Base-by-base conservation (phyloP, 2,888 invertebrate genomes). In the Dioctria linearis region DNA sequence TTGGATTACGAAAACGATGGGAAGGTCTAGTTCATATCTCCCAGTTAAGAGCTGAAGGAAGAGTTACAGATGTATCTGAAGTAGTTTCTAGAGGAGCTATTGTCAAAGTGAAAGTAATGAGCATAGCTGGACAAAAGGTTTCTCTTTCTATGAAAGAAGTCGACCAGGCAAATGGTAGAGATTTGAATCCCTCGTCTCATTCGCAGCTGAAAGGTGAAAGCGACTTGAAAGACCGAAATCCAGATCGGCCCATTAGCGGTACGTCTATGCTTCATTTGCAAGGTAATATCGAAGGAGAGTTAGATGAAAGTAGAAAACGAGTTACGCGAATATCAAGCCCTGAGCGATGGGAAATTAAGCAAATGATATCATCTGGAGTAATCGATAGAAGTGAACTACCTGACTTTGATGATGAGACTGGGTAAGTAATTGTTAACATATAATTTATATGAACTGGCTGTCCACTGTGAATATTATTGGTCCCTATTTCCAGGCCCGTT, bases 1-100 rank as follows among this genome's bases (percentile, higher is more conserved):
- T 98, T 86, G 98, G 98, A 0, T 90, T 99, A 69, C 92, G 93
- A 71, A 94, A 95, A 84, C 92, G 95, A 63, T 96, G 96, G 93
- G 99, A 99, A 88, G 99, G 99, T 0, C 90, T 99, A 0, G 98
- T 98, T 2, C 99, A 99, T 87, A 98, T 99, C 85, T 99, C 99
- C 0, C 96, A 98, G 88, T 89, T 98, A 54, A 90, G 98, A 65
- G 92, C 96, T 0, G 98, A 98, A 89, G 98, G 98, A 0, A 92
- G 98, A 82, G 98, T 99, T 8, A 96, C 95, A 0, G 95, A 95
- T 89, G 98, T 98, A 0, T 93, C 95, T 0, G 99, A 99, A 89
- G 98, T 99, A 4, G 96, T 99, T 0, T 92, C 92, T 37, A 92
- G 96, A 83, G 98, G 97, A 0, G 95, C 96, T 84, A 95, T 93